These are phyloP conservation scores for Xylocampa areola DNA, from an alignment of 2,888 invertebrate species.

Conservation along the genomic window DNA sequence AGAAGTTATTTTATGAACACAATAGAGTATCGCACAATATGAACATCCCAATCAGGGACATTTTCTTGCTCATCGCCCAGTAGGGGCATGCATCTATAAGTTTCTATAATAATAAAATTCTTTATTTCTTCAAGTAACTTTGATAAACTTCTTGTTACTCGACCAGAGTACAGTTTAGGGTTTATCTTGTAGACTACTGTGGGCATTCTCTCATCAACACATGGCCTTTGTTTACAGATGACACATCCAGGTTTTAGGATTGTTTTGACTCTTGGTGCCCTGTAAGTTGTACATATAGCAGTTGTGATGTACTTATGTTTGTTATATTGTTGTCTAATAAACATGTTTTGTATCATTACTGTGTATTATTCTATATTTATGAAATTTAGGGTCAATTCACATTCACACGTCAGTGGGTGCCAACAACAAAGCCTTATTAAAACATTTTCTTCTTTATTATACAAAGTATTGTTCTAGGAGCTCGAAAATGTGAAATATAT, in stretches of 20 bases:
- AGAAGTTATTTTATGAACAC: conserved; percentile 62
- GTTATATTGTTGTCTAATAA: conserved; percentile 77
- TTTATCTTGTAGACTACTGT: conserved; percentile 8
- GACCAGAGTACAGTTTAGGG: conserved; percentile 9
- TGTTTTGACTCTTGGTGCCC: conserved; percentile 62
- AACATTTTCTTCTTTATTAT: no score
- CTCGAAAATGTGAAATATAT: no score
- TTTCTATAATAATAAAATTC: conserved; percentile 74
- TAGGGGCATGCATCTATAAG: conserved; percentile 82
- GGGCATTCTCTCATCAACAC: conserved; percentile 53
- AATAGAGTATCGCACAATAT: conserved; percentile 76
- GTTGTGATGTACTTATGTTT: conserved; percentile 81
- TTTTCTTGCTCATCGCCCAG: conserved; percentile 76
- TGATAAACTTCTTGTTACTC: conserved; percentile 71
- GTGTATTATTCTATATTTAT: conserved; percentile 16
- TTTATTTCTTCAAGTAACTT: conserved; percentile 59
- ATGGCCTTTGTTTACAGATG: conserved; percentile 56
- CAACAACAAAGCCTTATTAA: no score
- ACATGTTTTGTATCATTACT: conserved; percentile 60
- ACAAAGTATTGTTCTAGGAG: no score
- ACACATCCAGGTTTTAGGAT: conserved; percentile 55
- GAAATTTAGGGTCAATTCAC: no score
- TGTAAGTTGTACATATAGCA: conserved; percentile 64
- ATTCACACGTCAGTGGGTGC: no score
- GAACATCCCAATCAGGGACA: conserved; percentile 78